Conservation (phyloP, 2,797 vertebrate species). For the Amniataba percoides region DNA sequence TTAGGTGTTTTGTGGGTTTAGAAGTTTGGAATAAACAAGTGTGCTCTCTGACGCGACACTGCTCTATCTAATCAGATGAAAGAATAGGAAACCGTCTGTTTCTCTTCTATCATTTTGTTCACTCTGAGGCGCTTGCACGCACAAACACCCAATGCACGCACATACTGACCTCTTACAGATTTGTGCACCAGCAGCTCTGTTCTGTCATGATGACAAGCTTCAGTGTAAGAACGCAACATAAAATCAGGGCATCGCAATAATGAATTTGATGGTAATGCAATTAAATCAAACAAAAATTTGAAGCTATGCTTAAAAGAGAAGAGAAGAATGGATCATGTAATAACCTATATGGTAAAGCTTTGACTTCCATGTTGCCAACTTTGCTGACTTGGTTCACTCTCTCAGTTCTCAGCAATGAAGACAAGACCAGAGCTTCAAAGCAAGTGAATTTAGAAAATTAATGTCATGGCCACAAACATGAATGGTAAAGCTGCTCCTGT, state of each 20-base stretch:
- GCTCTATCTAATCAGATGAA: slow-evolving; percentile 25
- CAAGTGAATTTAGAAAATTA: not conserved
- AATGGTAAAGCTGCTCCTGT: not conserved
- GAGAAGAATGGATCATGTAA: no score
- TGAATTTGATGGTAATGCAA: not conserved
- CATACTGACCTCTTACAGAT: not conserved
- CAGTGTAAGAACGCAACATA: not conserved
- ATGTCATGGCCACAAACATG: not conserved
- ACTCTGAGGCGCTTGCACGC: slow-evolving; percentile 8
- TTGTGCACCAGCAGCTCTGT: not conserved
- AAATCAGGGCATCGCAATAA: not conserved
- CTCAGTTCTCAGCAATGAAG: not conserved
- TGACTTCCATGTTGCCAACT: no score
- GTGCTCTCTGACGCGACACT: not conserved
- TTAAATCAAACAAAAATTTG: not conserved
- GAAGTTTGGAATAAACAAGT: slow-evolving; percentile 3
- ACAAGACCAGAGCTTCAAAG: slow-evolving; percentile 2
- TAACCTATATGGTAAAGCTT: no score
- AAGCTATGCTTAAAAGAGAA: not conserved
- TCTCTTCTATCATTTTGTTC: slow-evolving; percentile 9
- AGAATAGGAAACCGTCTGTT: slow-evolving; percentile 12
- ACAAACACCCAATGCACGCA: not conserved
- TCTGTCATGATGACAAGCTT: not conserved
- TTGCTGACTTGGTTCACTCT: no score
- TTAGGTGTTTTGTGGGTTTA: not conserved